phyloP scores from a whole-genome alignment of 2,888 invertebrate genomes.

The Apoda limacodes region DNA sequence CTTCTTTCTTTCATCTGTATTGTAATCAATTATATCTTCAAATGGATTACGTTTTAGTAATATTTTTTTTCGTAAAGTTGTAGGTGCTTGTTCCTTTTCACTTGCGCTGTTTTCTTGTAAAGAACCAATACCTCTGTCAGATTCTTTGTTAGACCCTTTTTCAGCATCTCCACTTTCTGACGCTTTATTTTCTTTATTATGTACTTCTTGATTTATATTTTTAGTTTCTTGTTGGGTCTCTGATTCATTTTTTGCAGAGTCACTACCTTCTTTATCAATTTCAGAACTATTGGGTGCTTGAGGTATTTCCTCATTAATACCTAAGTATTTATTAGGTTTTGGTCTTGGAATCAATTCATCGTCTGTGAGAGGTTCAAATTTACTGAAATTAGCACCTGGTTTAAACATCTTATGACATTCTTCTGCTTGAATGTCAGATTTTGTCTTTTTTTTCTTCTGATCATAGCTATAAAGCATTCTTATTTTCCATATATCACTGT shows the following conservation, averaged over 20 bases:
- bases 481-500: constrained; percentile 36
- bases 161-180: not conserved
- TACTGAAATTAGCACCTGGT: constrained; percentile 24
- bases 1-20: constrained; percentile 15
- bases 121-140: too few relatives aligned
- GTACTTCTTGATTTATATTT: constrained; percentile 3
- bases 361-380: constrained; percentile 10
- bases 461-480: constrained; percentile 40
- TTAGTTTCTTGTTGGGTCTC: not conserved
- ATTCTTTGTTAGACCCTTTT: not conserved
- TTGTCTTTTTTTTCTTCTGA: constrained; percentile 20
- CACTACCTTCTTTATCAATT: not conserved
- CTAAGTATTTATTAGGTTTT: constrained; percentile 32
- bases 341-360: constrained; percentile 21
- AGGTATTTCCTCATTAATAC: constrained; percentile 10
- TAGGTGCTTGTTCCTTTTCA: too few relatives aligned
- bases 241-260: not conserved
- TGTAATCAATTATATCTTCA: constrained; percentile 18
- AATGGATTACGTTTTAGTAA: constrained; percentile 5
- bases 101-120: too few relatives aligned
- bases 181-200: not conserved
- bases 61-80: too few relatives aligned
- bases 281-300: not conserved
- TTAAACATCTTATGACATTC: constrained; percentile 36
- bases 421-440: constrained; percentile 17